Conservation (phyloP, 1,140 invertebrate genomes). For the Drosophila busckii region DNA sequence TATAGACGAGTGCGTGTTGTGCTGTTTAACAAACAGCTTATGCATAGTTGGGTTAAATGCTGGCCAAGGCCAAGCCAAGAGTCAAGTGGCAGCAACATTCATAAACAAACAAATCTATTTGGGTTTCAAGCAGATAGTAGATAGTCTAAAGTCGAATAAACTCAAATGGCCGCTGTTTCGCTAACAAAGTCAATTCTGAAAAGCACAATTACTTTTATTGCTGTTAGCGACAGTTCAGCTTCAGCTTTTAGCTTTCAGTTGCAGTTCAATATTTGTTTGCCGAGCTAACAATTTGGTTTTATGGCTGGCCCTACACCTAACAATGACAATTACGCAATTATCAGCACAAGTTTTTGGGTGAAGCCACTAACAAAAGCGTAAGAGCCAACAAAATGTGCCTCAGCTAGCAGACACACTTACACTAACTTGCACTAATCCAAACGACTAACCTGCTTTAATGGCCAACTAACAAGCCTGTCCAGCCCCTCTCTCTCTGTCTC, state of each 20-base stretch:
- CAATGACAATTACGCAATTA: slow-evolving; percentile 48
- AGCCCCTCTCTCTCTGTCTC: not conserved
- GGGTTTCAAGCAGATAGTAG: too few relatives aligned
- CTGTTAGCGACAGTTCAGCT: not conserved
- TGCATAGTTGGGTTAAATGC: too few relatives aligned
- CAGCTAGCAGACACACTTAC: slow-evolving; percentile 2
- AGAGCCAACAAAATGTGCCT: slow-evolving; percentile 7
- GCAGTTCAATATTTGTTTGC: slow-evolving; percentile 24
- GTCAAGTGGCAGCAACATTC: too few relatives aligned
- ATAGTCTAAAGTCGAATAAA: too few relatives aligned
- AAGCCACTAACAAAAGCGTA: slow-evolving; percentile 35
- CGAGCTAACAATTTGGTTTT: slow-evolving; percentile 48
- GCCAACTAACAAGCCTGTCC: slow-evolving; percentile 1
- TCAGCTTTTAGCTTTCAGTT: not conserved
- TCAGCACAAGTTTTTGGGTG: slow-evolving; percentile 11
- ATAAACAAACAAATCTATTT: too few relatives aligned
- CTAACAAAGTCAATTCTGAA: too few relatives aligned
- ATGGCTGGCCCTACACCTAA: slow-evolving; percentile 28
- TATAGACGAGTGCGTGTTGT: too few relatives aligned
- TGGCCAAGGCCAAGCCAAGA: too few relatives aligned
- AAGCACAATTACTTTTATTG: slow-evolving; percentile 6
- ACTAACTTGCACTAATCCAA: slow-evolving; percentile 3
- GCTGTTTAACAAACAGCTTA: too few relatives aligned
- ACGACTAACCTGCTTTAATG: slow-evolving; percentile 29
- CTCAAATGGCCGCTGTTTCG: too few relatives aligned